Evolutionary conservation across 2,797 vertebrate species (phyloP).

Genomic region (Echiichthys vipera): DNA sequence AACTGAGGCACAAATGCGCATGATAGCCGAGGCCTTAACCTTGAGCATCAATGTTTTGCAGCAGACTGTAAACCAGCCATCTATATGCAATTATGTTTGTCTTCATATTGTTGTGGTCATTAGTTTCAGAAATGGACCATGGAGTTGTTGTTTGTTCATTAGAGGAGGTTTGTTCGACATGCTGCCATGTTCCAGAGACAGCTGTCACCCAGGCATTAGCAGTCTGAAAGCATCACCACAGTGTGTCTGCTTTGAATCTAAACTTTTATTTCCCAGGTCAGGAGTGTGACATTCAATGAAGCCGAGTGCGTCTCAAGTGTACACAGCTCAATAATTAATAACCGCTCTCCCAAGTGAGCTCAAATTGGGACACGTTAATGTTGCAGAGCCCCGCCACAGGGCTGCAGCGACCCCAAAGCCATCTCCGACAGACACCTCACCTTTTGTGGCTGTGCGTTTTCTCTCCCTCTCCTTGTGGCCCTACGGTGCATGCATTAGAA

Average conservation of each 20-base stretch:
- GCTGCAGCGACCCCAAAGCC: constrained; percentile 71
- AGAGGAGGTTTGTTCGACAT: constrained; percentile 75
- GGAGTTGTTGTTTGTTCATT: constrained; percentile 77
- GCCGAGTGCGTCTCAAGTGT: constrained; percentile 92
- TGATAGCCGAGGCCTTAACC: constrained; percentile 58
- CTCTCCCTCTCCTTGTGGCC: constrained; percentile 62
- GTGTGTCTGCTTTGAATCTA: constrained; percentile 89
- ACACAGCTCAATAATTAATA: constrained; percentile 98
- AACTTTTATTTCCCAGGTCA: constrained; percentile 92
- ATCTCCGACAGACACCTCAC: constrained; percentile 84
- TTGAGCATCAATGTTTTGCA: constrained; percentile 57
- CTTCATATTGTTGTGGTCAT: constrained; percentile 61
- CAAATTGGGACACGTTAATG: constrained; percentile 95
- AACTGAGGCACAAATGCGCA: constrained; percentile 42
- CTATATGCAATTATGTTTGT: constrained; percentile 57
- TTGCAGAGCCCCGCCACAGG: constrained; percentile 83
- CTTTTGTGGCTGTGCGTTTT: constrained; percentile 84
- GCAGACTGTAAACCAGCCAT: constrained; percentile 47
- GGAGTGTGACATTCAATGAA: constrained; percentile 89
- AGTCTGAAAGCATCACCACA: constrained; percentile 82
- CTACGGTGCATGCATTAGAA: constrained; percentile 73
- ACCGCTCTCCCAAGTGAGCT: constrained; percentile 93
- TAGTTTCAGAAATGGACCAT: constrained; percentile 75
- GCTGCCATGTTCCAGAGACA: constrained; percentile 72
- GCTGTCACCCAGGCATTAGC: constrained; percentile 87